Evolutionary conservation across 2,113 vertebrate genomes (phyloP).

Genomic region (Pandion haliaetus): DNA sequence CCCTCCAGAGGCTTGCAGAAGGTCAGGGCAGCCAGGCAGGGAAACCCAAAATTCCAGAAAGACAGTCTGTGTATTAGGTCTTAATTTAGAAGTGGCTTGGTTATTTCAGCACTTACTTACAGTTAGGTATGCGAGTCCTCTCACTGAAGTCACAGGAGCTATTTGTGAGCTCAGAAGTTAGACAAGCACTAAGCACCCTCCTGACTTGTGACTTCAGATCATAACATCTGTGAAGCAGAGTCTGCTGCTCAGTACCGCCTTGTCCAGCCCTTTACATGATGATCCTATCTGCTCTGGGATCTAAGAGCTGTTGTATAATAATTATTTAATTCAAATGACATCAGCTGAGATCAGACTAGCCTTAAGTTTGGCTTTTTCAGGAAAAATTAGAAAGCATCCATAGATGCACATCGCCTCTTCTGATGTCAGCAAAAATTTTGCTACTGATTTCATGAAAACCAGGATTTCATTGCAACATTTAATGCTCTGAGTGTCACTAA

Average conservation of each 20-base stretch:
- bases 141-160: not conserved
- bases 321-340: not conserved
- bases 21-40: not conserved
- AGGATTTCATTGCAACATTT: not conserved
- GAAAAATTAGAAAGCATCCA: not conserved
- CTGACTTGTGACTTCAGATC: not conserved
- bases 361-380: not conserved
- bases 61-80: not conserved
- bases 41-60: not conserved
- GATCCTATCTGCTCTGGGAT: not conserved
- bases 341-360: not conserved
- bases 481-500: not conserved
- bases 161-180: not conserved
- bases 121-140: not conserved
- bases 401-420: not conserved
- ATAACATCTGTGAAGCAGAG: fast-evolving
- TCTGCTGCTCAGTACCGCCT: not conserved
- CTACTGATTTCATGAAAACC: not conserved
- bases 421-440: not conserved
- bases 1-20: not conserved
- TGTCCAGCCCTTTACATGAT: not conserved
- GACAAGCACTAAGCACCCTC: not conserved
- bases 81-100: not conserved
- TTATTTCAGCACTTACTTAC: not conserved
- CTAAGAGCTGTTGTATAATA: not conserved